Base-by-base conservation (phyloP, 2,888 invertebrate genomes). In the Cacoxenus indagator region DNA sequence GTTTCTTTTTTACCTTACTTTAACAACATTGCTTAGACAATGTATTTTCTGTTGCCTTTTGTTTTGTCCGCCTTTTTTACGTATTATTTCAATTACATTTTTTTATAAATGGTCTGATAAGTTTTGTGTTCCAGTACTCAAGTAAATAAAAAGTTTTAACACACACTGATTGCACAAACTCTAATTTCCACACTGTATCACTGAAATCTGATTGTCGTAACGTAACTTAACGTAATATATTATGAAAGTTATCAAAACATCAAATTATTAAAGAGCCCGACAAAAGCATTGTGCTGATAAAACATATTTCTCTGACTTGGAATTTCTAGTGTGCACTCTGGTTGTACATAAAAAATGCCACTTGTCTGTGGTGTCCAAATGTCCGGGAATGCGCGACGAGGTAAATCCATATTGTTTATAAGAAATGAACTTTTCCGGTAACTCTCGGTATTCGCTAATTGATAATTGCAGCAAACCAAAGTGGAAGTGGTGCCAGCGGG, bases 271-370 rank as follows among this genome's bases (percentile, higher is more conserved):
- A n/a, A 19, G 22, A 37, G 5, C 8, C 14, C 37, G 14, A 37
- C 14, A 14, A 37, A 37, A 37, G 14, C 8, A 37, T 55, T 75
- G n/a, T n/a, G n/a, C n/a, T n/a, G n/a, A n/a, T n/a, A n/a, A n/a
- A 72, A 76, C n/a, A 45, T 24, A 37, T 31, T 37, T 37, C 37
- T 67, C 46, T 73, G 68, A 76, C 69, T 72, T 74, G 73, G 75
- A 75, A 78, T 77, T 84, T 91, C 70, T 91, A 98, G 98, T 99
- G 76, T 99, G 99, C 89, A 98, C 98, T 71, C 97, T 97, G 89
- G 99, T 99, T 85, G 99, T 99, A 75, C 99, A 99, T 91, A 99
- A 99, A 89, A 92, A 98, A 87, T 99, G 99, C 88, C 99, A 99
- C 90, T 93, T 94, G 83, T 94, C 94, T 75, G 97, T 99, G 77